Conservation (phyloP, 1,140 invertebrate species). For the Listronotus oregonensis region DNA sequence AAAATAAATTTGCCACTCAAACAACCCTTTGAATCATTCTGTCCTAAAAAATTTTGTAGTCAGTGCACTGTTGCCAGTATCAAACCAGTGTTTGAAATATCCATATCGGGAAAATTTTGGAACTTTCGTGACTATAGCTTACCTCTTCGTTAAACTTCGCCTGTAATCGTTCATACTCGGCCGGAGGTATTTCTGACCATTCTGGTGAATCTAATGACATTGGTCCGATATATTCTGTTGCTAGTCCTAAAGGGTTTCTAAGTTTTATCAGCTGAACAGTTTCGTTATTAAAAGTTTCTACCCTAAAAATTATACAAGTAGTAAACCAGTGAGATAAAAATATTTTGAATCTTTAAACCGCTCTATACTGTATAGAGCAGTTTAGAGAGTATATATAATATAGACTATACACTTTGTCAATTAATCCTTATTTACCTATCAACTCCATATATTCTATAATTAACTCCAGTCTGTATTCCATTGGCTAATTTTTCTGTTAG, state of each 20-base stretch:
- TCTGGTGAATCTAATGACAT: conserved; percentile 73
- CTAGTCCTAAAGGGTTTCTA: conserved; percentile 71
- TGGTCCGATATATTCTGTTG: conserved; percentile 72
- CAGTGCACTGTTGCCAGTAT: too few relatives aligned
- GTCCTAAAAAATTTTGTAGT: too few relatives aligned
- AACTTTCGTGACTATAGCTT: too few relatives aligned
- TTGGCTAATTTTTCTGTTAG: conserved; percentile 75
- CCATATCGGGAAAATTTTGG: too few relatives aligned
- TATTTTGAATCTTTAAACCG: too few relatives aligned
- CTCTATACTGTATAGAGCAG: too few relatives aligned
- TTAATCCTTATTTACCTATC: conserved; percentile 64
- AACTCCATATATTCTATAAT: conserved; percentile 79
- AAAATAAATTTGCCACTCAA: too few relatives aligned
- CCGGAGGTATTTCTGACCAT: conserved; percentile 75
- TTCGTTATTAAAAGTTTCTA: conserved; percentile 76
- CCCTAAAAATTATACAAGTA: conserved; percentile 59
- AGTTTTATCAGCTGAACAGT: conserved; percentile 74
- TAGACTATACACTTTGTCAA: too few relatives aligned
- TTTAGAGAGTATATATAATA: too few relatives aligned
- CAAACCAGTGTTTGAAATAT: too few relatives aligned
- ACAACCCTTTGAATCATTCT: too few relatives aligned
- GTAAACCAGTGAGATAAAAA: too few relatives aligned
- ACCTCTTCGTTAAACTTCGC: conserved; percentile 63
- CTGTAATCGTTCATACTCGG: conserved; percentile 74
- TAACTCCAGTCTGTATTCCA: conserved; percentile 79